Percentiles rank a stretch among this genome's conserved stretches.
Evolutionary conservation across 2,113 vertebrate species (phyloP).

Genomic region (Monopterus albus): DNA sequence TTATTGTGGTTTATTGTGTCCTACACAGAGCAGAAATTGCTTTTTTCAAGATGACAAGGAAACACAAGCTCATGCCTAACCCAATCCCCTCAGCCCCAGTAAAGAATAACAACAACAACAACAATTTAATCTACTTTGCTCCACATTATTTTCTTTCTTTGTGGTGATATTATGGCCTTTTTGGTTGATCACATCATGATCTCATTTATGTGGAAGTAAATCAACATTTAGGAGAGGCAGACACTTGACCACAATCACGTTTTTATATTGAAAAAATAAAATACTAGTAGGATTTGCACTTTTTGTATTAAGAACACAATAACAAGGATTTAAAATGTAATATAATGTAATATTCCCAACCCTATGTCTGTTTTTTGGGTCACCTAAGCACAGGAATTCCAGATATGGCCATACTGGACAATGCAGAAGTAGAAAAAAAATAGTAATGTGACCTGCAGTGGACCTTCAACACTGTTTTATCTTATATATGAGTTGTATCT

Average conservation of each 20-base stretch:
- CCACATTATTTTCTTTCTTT: conserved; percentile 66
- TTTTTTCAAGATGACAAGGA: conserved; percentile 59
- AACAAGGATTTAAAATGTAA: conserved; percentile 53
- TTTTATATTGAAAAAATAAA: conserved; percentile 63
- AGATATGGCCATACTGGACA: conserved; percentile 49
- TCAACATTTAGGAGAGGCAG: conserved; percentile 36
- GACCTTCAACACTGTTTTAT: neutral
- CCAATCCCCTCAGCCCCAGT: conserved; percentile 20
- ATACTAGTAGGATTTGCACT: conserved; percentile 49
- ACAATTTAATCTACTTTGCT: conserved; percentile 69
- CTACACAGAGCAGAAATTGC: conserved; percentile 51
- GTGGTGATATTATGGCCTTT: conserved; percentile 61
- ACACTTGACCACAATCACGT: conserved; percentile 46
- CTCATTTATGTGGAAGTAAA: conserved; percentile 42
- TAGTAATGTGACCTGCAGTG: too few relatives aligned
- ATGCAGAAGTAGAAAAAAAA: conserved; percentile 41
- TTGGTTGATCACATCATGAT: conserved; percentile 62
- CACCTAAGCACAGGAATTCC: conserved; percentile 42
- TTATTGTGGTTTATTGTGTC: conserved; percentile 56
- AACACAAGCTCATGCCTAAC: conserved; percentile 35
- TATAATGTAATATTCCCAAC: conserved; percentile 66
- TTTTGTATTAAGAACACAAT: conserved; percentile 54
- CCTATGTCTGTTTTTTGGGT: conserved; percentile 46
- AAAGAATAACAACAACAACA: conserved; percentile 54
- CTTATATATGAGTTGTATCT: neutral